Evolutionary conservation across 2,113 vertebrate species (phyloP).

Genomic region (Ondatra zibethicus): DNA sequence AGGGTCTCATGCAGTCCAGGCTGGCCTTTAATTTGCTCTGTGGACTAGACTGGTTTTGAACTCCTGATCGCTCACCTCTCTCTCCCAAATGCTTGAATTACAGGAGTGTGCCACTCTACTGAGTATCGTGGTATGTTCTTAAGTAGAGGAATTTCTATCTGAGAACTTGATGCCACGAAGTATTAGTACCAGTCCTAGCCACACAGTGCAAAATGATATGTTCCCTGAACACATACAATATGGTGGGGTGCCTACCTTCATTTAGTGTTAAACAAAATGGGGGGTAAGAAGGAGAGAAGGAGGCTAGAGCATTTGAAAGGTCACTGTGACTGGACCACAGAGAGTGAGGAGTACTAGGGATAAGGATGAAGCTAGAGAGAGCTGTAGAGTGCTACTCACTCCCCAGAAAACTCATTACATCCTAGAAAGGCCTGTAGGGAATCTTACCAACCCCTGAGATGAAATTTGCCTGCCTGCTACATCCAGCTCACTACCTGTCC

Average conservation of each 20-base stretch:
- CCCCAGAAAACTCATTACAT: background rate
- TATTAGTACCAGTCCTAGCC: background rate
- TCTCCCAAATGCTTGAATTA: background rate
- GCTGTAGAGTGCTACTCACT: background rate
- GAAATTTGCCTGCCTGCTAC: background rate
- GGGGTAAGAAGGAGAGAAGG: background rate
- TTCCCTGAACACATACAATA: background rate
- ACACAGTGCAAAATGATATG: background rate
- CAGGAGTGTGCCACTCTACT: background rate
- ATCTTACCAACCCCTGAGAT: background rate
- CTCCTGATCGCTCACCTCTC: background rate
- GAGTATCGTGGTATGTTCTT: background rate
- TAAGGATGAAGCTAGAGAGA: background rate
- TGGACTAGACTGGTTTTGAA: background rate
- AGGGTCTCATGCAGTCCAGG: background rate
- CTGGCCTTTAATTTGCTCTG: background rate
- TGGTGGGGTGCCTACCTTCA: background rate
- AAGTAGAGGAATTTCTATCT: constrained; percentile 16
- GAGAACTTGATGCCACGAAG: background rate
- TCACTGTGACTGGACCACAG: background rate
- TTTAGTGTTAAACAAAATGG: background rate
- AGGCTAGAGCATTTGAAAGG: background rate
- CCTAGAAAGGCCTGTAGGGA: background rate
- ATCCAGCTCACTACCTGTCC: background rate
- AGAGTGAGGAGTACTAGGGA: background rate